Percentiles rank a stretch among this genome's conserved stretches.
These are phyloP conservation scores for Python bivittatus DNA, from an alignment of 2,113 vertebrate genomes.

Conservation along the genomic window DNA sequence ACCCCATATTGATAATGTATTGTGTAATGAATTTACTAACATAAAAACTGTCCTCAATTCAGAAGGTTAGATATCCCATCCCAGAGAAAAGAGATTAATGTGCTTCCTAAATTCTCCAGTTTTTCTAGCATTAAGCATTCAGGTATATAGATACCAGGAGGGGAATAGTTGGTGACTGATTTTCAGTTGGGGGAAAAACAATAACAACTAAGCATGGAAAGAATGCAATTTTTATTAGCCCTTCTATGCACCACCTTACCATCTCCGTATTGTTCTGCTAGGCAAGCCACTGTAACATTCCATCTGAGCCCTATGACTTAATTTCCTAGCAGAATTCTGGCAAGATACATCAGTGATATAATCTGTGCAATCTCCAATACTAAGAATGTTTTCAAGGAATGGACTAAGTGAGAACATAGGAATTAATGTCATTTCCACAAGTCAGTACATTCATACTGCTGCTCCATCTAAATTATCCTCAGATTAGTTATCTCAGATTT, in stretches of 20 bases:
- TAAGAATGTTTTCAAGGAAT: background rate
- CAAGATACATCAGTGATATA: background rate
- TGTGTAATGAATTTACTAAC: background rate
- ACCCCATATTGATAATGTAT: background rate
- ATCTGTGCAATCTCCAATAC: constrained; percentile 3
- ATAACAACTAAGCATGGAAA: background rate
- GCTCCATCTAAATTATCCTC: background rate
- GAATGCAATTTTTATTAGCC: background rate
- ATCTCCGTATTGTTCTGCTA: background rate
- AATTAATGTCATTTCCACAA: background rate
- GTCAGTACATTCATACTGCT: background rate
- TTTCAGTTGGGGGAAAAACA: background rate
- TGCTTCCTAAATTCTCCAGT: background rate
- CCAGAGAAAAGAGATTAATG: background rate
- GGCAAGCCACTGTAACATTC: background rate
- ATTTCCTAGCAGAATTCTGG: background rate
- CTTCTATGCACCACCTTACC: background rate
- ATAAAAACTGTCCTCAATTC: background rate
- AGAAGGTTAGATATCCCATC: background rate
- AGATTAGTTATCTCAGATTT: background rate
- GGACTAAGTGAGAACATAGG: background rate
- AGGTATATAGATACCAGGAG: background rate
- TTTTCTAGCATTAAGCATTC: background rate
- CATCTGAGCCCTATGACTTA: background rate
- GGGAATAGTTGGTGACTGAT: background rate